A percentile compares a stretch with the other conserved stretches of the same genome.
Evolutionary conservation across 2,797 vertebrate genomes (phyloP).

Genomic region (Tokudaia tokunoshimensis): DNA sequence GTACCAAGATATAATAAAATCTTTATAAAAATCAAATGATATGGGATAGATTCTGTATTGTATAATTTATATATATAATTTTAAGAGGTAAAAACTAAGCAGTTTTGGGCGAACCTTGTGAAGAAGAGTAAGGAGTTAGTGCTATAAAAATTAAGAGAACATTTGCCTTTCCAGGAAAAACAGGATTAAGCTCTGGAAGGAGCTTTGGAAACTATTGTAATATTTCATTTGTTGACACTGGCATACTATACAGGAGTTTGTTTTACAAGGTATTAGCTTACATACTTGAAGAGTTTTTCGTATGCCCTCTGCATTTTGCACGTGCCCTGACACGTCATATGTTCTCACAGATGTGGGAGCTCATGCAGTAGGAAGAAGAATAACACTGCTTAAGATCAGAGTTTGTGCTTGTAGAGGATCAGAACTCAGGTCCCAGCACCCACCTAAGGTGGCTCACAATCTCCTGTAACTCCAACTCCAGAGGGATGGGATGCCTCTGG

Average conservation of each 20-base stretch:
- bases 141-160: constrained; percentile 12
- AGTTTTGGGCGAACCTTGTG: constrained; percentile 29
- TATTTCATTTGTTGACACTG: not conserved
- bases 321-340: not conserved
- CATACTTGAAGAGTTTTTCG: not conserved
- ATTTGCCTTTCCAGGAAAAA: not conserved
- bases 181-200: not conserved
- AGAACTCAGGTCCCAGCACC: not conserved
- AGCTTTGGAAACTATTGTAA: not conserved
- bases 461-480: not conserved
- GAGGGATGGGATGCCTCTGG: not conserved
- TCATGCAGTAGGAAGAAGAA: not conserved
- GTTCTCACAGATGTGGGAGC: not conserved
- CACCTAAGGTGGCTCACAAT: too few relatives aligned
- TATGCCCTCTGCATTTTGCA: not conserved
- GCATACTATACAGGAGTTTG: not conserved
- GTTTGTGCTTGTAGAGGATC: not conserved
- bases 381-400: not conserved
- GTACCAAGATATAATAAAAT: not conserved
- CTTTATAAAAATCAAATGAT: not conserved
- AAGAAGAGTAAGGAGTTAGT: constrained; percentile 14
- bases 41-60: not conserved
- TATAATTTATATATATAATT: not conserved
- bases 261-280: constrained; percentile 21
- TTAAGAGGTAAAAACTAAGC: constrained; percentile 32